Percentiles rank a stretch among this genome's conserved stretches.
Evolutionary conservation across 2,888 invertebrate species (phyloP).

Genomic region (Xanthostigma xanthostigma): DNA sequence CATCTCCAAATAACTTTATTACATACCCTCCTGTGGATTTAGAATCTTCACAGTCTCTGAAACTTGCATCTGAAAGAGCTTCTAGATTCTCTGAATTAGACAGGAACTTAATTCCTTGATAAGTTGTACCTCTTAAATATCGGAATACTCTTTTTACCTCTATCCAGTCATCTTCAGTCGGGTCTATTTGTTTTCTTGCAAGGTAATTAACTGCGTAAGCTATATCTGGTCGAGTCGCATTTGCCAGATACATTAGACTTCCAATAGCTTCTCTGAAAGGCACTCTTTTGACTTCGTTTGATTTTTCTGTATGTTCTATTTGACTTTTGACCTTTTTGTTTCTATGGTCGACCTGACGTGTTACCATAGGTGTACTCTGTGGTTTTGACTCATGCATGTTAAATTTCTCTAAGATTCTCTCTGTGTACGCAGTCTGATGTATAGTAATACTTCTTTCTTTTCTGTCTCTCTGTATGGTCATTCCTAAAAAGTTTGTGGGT

Average conservation of each 20-base stretch:
- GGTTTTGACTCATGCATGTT: not conserved
- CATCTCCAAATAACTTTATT: conserved; percentile 10
- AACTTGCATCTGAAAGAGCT: conserved; percentile 13
- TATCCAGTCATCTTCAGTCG: conserved; percentile 6
- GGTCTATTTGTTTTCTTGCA: conserved; percentile 10
- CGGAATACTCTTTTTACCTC: conserved; percentile 9
- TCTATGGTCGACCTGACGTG: conserved; percentile 10
- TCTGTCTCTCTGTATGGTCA: conserved; percentile 12
- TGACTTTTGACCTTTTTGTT: conserved; percentile 6
- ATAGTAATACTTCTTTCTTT: conserved; percentile 1
- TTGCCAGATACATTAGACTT: conserved; percentile 13
- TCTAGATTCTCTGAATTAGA: conserved; percentile 8
- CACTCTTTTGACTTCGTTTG: not conserved
- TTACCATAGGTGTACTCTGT: conserved; percentile 10
- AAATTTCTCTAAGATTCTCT: conserved; percentile 2
- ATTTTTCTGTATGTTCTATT: not conserved
- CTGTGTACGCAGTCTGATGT: not conserved
- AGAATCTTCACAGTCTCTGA: conserved; percentile 11
- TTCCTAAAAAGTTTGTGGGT: conserved; percentile 12
- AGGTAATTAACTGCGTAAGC: conserved; percentile 8
- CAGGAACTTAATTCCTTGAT: conserved; percentile 6
- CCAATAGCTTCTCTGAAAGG: conserved; percentile 14
- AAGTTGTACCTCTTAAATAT: conserved; percentile 9
- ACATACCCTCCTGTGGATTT: conserved; percentile 6
- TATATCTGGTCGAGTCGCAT: conserved; percentile 9